Percentiles rank a stretch among this genome's conserved stretches.
Evolutionary conservation across 2,888 invertebrate species (phyloP).

Genomic region (Alsophila aescularia): DNA sequence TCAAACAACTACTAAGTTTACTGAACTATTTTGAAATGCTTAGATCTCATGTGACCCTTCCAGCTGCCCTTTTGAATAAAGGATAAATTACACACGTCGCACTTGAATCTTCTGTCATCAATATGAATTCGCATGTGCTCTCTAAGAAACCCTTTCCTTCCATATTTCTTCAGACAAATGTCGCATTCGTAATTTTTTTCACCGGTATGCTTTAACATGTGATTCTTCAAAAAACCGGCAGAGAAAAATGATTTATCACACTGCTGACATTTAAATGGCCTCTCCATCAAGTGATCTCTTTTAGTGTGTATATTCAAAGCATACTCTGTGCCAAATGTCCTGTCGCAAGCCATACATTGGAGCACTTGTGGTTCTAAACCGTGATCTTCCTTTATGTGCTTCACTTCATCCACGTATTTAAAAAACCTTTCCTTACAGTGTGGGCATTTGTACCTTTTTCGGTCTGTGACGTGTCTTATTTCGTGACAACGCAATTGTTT

Average conservation of each 20-base stretch:
- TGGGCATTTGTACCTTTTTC: slow-evolving; percentile 28
- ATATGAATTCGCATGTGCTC: slow-evolving; percentile 51
- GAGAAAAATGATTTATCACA: slow-evolving; percentile 65
- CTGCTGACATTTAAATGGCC: slow-evolving; percentile 59
- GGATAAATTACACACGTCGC: slow-evolving; percentile 40
- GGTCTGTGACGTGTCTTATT: slow-evolving; percentile 44
- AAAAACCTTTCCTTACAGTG: slow-evolving; percentile 42
- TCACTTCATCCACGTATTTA: slow-evolving; percentile 43
- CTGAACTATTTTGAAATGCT: slow-evolving; percentile 44
- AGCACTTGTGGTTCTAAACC: slow-evolving; percentile 43
- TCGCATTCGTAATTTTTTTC: slow-evolving; percentile 60
- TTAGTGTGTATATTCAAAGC: slow-evolving; percentile 50
- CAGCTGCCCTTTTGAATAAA: slow-evolving; percentile 50
- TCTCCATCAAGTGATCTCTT: slow-evolving; percentile 62
- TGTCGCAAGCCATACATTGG: slow-evolving; percentile 56
- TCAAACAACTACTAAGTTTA: background rate
- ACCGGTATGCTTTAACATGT: slow-evolving; percentile 62
- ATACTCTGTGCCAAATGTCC: slow-evolving; percentile 42
- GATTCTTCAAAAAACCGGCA: slow-evolving; percentile 39
- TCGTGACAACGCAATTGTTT: slow-evolving; percentile 56
- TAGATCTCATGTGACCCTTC: slow-evolving; percentile 49
- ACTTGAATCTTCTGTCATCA: slow-evolving; percentile 45
- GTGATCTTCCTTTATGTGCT: slow-evolving; percentile 54
- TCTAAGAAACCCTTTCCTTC: slow-evolving; percentile 34
- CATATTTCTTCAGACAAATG: slow-evolving; percentile 54